Evolutionary conservation across 2,888 invertebrate species (phyloP).

Genomic region (Dascillus cervinus): DNA sequence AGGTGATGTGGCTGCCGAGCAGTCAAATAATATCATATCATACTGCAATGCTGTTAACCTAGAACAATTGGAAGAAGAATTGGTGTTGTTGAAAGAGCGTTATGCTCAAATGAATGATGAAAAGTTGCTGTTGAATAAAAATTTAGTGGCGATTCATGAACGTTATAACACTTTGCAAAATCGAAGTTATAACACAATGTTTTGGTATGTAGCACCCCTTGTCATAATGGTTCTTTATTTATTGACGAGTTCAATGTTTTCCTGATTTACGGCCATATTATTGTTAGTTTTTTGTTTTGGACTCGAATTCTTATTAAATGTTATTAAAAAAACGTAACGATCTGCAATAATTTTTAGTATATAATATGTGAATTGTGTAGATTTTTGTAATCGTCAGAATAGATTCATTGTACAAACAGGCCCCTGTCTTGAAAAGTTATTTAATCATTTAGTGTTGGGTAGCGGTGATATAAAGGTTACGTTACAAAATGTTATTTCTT

Average conservation of each 20-base stretch:
- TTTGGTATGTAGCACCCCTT: slow-evolving; percentile 53
- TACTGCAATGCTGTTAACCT: slow-evolving; percentile 24
- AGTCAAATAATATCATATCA: slow-evolving; percentile 33
- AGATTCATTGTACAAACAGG: no score
- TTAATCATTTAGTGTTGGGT: no score
- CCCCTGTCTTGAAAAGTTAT: no score
- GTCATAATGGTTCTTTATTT: slow-evolving; percentile 52
- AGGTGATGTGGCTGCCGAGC: slow-evolving; percentile 31
- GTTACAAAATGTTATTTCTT: no score
- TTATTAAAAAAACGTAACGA: slow-evolving; percentile 35
- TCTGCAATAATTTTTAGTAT: no score
- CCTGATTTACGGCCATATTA: slow-evolving; percentile 54
- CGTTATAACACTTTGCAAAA: slow-evolving; percentile 53
- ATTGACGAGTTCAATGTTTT: slow-evolving; percentile 51
- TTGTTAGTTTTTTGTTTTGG: slow-evolving; percentile 39
- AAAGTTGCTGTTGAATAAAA: slow-evolving; percentile 52
- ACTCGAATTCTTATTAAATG: slow-evolving; percentile 37
- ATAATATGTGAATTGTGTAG: no score
- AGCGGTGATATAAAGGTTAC: no score
- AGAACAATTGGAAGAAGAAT: slow-evolving; percentile 62
- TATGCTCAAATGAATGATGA: slow-evolving; percentile 60
- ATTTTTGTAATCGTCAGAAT: no score
- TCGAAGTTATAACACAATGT: slow-evolving; percentile 51
- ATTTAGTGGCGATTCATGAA: slow-evolving; percentile 51
- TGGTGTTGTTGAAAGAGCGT: slow-evolving; percentile 64